Base-by-base conservation (phyloP, 2,888 invertebrate genomes). In the Idaea straminata region DNA sequence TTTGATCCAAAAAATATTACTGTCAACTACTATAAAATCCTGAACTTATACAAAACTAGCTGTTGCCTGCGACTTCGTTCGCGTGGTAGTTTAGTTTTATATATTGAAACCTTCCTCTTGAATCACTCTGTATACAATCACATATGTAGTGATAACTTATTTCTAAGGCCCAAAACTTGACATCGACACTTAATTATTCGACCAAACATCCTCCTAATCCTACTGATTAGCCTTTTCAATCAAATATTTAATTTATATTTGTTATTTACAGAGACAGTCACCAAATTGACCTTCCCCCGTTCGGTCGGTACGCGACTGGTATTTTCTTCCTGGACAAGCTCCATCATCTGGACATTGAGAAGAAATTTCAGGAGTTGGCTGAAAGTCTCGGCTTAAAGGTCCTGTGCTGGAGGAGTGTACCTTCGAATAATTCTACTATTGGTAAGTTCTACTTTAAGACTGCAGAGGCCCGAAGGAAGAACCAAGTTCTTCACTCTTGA, bases 271-370 rank as follows among this genome's bases (percentile, higher is more conserved):
- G 98, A 86, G 96, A 97, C 82, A 95, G 95, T 72, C 95, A 96
- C 79, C 96, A 96, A 77, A 94, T 98, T 69, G 95, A 95, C 73
- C 93, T 99, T 77, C 99, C 99, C 7, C 94, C 95, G 25, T 95
- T 95, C 78, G 99, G 99, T 5, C 94, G 95, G 74, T 99, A 99
- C 93, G 99, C 99, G 64, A 99, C 99, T 25, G 99, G 99, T 69
- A 98, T 99, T 72, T 95, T 99, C 83, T 99, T 98, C 92, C 93
- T 99, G 87, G 98, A 99, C 87, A 96, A 96, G 85, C 93, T 95
- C 62, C 96, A 96, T 79, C 96, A 97, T 79, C 94, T 95, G 78
- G 95, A 96, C 76, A 96, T 96, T 65, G 98, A 98, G 90, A 94
- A 94, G 74, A 95, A 96, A 77, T 98, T 99, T 87, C 94, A 95